A percentile compares a stretch with the other conserved stretches of the same genome.
Conservation (phyloP, 2,888 invertebrate species). For the Brachylomia viminalis region DNA sequence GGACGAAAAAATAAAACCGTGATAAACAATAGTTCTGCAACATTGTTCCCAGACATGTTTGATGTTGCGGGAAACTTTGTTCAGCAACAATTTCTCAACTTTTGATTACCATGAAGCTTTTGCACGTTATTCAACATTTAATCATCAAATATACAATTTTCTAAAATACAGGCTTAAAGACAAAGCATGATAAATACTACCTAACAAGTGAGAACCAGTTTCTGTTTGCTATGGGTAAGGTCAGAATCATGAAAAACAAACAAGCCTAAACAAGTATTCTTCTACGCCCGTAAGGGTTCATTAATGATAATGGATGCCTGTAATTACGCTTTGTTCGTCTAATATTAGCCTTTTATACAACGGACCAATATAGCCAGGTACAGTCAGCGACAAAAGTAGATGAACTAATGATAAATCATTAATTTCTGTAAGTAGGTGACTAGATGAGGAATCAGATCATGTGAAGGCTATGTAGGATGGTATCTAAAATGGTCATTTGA, state of each 20-base stretch:
- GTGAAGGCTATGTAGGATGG: too few species aligned
- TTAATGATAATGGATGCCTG: constrained; percentile 80
- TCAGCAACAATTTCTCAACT: not conserved
- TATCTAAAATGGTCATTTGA: too few species aligned
- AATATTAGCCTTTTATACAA: constrained; percentile 78
- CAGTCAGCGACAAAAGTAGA: too few species aligned
- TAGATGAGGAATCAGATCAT: too few species aligned
- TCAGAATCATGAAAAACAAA: constrained; percentile 60
- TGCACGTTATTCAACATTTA: not conserved
- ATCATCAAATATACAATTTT: not conserved
- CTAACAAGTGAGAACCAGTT: constrained; percentile 43
- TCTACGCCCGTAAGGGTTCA: constrained; percentile 73
- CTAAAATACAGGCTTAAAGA: constrained; percentile 22
- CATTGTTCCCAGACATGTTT: not conserved
- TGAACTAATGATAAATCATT: too few species aligned
- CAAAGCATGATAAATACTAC: constrained; percentile 24
- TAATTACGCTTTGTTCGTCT: constrained; percentile 84
- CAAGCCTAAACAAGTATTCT: constrained; percentile 63
- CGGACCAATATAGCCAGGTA: constrained; percentile 6
- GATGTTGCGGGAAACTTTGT: too few species aligned
- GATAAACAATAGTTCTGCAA: not conserved
- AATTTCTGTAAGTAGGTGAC: too few species aligned
- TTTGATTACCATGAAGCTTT: not conserved
- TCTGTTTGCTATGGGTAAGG: constrained; percentile 35
- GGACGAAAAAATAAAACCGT: not conserved